phyloP scores from a whole-genome alignment of 1,140 invertebrate genomes.

The Leptinotarsa lineolata region DNA sequence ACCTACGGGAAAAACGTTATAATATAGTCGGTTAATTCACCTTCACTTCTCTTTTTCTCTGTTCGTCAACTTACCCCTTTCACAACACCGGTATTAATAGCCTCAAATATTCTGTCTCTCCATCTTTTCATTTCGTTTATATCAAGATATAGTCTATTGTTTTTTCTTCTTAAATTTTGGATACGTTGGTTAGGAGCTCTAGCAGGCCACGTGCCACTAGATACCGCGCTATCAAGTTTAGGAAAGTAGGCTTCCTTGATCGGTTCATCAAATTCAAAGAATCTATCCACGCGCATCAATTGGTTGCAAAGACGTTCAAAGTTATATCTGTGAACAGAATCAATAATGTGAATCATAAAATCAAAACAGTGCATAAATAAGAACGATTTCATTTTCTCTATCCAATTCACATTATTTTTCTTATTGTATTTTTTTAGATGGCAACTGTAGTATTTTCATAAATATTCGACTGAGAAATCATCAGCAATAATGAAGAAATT shows the following conservation, averaged over 20 bases:
- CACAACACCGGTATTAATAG: slow-evolving; percentile 71
- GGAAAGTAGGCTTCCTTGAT: slow-evolving; percentile 74
- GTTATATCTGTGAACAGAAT: slow-evolving; percentile 58
- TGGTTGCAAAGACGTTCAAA: slow-evolving; percentile 63
- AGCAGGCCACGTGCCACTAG: slow-evolving; percentile 66
- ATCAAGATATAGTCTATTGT: slow-evolving; percentile 69
- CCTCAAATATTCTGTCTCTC: slow-evolving; percentile 74
- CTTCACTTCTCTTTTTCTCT: too few relatives aligned
- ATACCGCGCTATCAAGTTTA: slow-evolving; percentile 69
- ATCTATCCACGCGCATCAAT: slow-evolving; percentile 61
- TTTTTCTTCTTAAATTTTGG: slow-evolving; percentile 67
- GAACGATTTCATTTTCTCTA: too few relatives aligned
- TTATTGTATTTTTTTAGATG: too few relatives aligned
- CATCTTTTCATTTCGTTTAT: slow-evolving; percentile 73
- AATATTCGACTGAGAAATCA: too few relatives aligned
- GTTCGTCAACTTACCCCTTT: slow-evolving; percentile 50
- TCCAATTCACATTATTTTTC: too few relatives aligned
- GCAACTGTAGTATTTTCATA: too few relatives aligned
- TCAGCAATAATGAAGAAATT: too few relatives aligned
- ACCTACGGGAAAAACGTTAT: too few relatives aligned
- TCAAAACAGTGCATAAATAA: too few relatives aligned
- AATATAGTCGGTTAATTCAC: too few relatives aligned
- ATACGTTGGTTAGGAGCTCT: slow-evolving; percentile 64
- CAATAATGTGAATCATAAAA: too few relatives aligned
- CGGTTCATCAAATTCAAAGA: slow-evolving; percentile 66